Evolutionary conservation across 2,888 invertebrate genomes (phyloP).

Genomic region (Dione juno): DNA sequence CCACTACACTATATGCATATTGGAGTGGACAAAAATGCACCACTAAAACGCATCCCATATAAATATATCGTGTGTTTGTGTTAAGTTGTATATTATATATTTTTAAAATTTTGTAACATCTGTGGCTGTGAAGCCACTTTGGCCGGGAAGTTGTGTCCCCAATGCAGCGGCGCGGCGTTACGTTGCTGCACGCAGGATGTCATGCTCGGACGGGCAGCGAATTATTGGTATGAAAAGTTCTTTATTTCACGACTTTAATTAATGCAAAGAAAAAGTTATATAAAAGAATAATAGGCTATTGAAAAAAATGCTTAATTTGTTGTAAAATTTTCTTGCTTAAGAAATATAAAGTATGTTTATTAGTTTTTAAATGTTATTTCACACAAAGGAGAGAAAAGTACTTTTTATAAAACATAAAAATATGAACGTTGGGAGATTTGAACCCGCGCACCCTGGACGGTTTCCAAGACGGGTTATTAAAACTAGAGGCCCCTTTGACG

Average conservation of each 20-base stretch:
- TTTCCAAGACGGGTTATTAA: too few relatives aligned
- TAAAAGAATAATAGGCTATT: slow-evolving; percentile 25
- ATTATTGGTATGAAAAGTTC: slow-evolving; percentile 43
- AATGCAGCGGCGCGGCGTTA: slow-evolving; percentile 48
- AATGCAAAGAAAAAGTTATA: slow-evolving; percentile 29
- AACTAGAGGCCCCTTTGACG: too few relatives aligned
- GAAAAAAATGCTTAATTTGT: background rate
- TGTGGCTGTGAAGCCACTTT: slow-evolving; percentile 30
- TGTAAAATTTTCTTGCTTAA: background rate
- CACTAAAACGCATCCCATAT: too few relatives aligned
- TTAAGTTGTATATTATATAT: background rate
- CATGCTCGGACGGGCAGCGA: slow-evolving; percentile 52
- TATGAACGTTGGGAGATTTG: too few relatives aligned
- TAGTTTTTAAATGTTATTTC: too few relatives aligned
- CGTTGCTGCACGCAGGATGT: slow-evolving; percentile 55
- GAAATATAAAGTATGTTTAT: background rate
- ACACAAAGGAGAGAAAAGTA: too few relatives aligned
- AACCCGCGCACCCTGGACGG: too few relatives aligned
- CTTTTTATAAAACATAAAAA: too few relatives aligned
- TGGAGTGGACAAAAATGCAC: too few relatives aligned
- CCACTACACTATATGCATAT: too few relatives aligned
- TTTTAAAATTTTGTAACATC: slow-evolving; percentile 28
- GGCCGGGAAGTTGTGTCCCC: slow-evolving; percentile 70
- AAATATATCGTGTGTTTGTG: too few relatives aligned
- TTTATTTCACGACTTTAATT: slow-evolving; percentile 47